Evolutionary conservation across 2,888 invertebrate genomes (phyloP).

Genomic region (Luffia ferchaultella): DNA sequence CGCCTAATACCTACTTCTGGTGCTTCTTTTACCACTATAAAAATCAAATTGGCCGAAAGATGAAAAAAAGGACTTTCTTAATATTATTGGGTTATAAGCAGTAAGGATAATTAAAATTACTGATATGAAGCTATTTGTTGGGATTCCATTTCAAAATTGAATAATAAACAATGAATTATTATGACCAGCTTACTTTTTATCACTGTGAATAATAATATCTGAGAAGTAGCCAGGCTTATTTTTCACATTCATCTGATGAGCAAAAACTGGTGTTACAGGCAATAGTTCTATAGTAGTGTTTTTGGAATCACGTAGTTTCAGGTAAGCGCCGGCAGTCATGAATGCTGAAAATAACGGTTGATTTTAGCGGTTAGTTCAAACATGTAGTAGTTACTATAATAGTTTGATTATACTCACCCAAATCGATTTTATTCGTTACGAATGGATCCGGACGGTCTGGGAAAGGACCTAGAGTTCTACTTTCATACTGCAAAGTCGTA

Average conservation of each 20-base stretch:
- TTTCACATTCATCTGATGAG: conserved; percentile 61
- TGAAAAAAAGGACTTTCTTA: no score
- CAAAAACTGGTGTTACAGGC: conserved; percentile 66
- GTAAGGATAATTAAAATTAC: no score
- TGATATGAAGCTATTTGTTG: no score
- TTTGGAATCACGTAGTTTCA: conserved; percentile 44
- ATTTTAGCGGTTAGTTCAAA: background rate
- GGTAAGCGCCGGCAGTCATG: conserved; percentile 63
- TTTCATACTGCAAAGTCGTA: conserved; percentile 66
- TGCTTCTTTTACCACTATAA: no score
- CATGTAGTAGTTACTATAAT: background rate
- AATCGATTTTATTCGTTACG: conserved; percentile 53
- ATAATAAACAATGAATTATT: no score
- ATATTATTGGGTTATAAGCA: no score
- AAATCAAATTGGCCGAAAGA: no score
- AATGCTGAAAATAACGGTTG: conserved; percentile 50
- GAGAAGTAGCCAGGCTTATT: conserved; percentile 67
- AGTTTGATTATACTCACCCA: conserved; percentile 48
- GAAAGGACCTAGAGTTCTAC: conserved; percentile 59
- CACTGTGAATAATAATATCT: conserved; percentile 67
- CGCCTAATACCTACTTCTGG: no score
- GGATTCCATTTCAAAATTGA: no score
- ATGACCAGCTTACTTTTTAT: conserved; percentile 67
- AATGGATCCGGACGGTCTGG: conserved; percentile 64
- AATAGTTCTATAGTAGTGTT: conserved; percentile 53